A percentile compares a stretch with the other conserved stretches of the same genome.
Conservation (phyloP, 1,140 invertebrate genomes). For the Delia radicum region DNA sequence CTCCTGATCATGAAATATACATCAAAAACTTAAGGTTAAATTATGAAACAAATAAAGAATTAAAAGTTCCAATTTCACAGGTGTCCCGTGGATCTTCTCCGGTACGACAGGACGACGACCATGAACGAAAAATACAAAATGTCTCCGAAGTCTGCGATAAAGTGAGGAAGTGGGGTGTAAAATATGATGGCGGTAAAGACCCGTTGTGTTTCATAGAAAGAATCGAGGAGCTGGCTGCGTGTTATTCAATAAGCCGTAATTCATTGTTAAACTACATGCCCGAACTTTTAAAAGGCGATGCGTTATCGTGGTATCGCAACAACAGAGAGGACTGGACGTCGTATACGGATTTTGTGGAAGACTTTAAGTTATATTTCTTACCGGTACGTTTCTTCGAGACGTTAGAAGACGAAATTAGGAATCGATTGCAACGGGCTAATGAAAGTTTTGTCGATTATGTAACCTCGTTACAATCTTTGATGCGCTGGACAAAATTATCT, state of each 20-base stretch:
- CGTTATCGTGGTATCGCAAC: not conserved
- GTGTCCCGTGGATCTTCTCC: not conserved
- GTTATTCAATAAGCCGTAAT: not conserved
- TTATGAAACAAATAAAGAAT: not conserved
- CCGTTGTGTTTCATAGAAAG: not conserved
- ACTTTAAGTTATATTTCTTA: not conserved
- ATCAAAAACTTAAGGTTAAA: not conserved
- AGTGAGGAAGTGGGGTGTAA: not conserved
- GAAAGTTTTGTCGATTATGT: constrained; percentile 1
- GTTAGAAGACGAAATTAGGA: constrained; percentile 1
- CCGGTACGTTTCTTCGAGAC: not conserved
- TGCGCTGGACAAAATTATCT: not conserved
- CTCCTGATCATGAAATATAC: not conserved
- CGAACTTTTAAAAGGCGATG: not conserved
- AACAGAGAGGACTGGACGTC: not conserved
- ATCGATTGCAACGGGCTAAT: not conserved
- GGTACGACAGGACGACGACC: no score
- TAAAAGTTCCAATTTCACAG: not conserved
- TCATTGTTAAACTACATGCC: not conserved
- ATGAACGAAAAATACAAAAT: no score
- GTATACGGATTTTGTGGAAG: not conserved
- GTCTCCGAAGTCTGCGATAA: not conserved
- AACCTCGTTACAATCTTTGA: not conserved
- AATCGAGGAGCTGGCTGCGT: not conserved
- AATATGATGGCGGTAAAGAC: constrained; percentile 12